Conservation (phyloP, 2,888 invertebrate genomes). For the Limnephilus marmoratus region DNA sequence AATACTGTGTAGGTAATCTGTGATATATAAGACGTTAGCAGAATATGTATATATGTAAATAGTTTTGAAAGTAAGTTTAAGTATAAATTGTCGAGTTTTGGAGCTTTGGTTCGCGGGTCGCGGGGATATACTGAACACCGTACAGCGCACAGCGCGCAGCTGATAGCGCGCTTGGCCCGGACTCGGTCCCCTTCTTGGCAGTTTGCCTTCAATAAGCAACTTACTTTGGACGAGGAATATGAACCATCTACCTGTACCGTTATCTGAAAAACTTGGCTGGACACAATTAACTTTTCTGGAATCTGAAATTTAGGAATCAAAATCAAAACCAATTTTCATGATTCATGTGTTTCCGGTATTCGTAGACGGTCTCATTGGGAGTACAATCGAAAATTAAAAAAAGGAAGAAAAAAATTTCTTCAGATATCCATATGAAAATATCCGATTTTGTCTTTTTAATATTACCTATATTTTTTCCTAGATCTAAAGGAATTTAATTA, state of each 20-base stretch:
- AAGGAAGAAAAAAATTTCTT: too few relatives aligned
- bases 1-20: not conserved
- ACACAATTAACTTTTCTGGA: conserved; percentile 42
- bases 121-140: not conserved
- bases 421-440: too few relatives aligned
- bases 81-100: conserved; percentile 62
- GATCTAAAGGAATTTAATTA: too few relatives aligned
- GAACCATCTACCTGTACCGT: conserved; percentile 49
- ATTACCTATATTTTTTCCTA: too few relatives aligned
- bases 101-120: not conserved
- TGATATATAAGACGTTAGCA: not conserved
- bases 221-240: conserved; percentile 58
- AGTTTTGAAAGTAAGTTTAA: conserved; percentile 59
- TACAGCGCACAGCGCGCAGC: not conserved
- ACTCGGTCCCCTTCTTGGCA: conserved; percentile 61
- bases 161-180: conserved; percentile 49
- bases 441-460: too few relatives aligned
- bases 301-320: not conserved
- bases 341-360: too few relatives aligned
- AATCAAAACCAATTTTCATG: too few relatives aligned
- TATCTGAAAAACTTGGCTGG: conserved; percentile 29
- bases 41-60: conserved; percentile 56
- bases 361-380: too few relatives aligned
- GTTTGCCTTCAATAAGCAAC: conserved; percentile 64
- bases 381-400: too few relatives aligned